A percentile compares a stretch with the other conserved stretches of the same genome.
phyloP scores from a whole-genome alignment of 2,113 vertebrate species.

The Takifugu flavidus region DNA sequence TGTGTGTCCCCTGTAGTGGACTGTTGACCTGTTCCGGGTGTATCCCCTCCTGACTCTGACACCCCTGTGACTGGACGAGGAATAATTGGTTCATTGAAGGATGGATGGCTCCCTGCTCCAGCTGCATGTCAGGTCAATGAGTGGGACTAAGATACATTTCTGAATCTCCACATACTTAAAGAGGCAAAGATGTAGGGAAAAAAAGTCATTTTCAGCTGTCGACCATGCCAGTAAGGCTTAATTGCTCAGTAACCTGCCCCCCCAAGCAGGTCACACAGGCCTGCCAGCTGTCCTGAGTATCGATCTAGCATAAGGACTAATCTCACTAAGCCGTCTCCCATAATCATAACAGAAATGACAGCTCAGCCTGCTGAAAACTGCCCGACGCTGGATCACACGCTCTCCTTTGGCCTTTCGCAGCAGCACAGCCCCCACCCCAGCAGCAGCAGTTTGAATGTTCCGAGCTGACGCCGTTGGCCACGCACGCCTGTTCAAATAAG shows the following conservation, averaged over 20 bases:
- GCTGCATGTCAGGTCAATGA: too few relatives aligned
- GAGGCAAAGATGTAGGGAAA: too few relatives aligned
- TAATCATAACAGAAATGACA: slow-evolving; percentile 21
- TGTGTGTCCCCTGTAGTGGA: too few relatives aligned
- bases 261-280: slow-evolving; percentile 11
- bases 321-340: slow-evolving; percentile 13
- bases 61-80: too few relatives aligned
- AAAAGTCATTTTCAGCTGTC: too few relatives aligned
- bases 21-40: too few relatives aligned
- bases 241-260: slow-evolving; percentile 26
- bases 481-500: background rate
- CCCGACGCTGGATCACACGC: slow-evolving; percentile 46
- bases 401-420: slow-evolving; percentile 56
- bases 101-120: too few relatives aligned
- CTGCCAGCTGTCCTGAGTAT: slow-evolving; percentile 19
- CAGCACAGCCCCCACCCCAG: slow-evolving; percentile 19
- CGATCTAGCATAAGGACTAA: slow-evolving; percentile 34
- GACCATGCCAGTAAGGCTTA: background rate
- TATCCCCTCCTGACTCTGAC: too few relatives aligned
- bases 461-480: background rate
- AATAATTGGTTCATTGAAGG: too few relatives aligned
- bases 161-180: too few relatives aligned
- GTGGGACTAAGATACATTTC: too few relatives aligned
- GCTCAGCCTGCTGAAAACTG: slow-evolving; percentile 36
- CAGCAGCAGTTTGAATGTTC: slow-evolving; percentile 13